Conservation (phyloP, 2,797 vertebrate species). For the Melanotaenia nigrans region DNA sequence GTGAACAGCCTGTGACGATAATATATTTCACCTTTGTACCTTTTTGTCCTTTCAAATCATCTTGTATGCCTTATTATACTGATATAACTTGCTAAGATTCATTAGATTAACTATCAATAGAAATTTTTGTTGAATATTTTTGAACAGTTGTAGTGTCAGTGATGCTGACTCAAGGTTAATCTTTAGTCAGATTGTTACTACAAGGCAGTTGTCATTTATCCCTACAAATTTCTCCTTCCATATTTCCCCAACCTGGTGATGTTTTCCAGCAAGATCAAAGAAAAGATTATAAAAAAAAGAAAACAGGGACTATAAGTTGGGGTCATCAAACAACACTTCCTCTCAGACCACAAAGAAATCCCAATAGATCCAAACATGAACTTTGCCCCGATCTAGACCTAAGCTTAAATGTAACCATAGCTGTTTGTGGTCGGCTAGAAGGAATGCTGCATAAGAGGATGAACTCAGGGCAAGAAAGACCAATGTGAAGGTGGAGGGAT, state of each 20-base stretch:
- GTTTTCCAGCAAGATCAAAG: no score
- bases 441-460: constrained; percentile 10
- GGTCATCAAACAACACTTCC: constrained; percentile 22
- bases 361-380: constrained; percentile 28
- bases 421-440: background rate
- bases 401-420: constrained; percentile 5
- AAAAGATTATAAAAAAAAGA: background rate
- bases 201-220: background rate
- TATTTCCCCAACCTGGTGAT: background rate
- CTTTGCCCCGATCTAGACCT: constrained; percentile 16
- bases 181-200: background rate
- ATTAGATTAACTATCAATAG: no score
- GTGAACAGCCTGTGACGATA: background rate
- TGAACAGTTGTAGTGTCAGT: no score
- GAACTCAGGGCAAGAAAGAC: background rate
- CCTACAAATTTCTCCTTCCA: background rate
- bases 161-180: no score
- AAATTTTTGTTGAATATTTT: no score
- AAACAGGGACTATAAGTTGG: constrained; percentile 16
- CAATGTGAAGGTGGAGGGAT: background rate
- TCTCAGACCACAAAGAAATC: constrained; percentile 6
- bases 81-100: background rate
- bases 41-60: background rate
- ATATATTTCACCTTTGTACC: background rate
- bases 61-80: background rate